A percentile compares a stretch with the other conserved stretches of the same genome.
Conservation (phyloP, 2,888 invertebrate species). For the Acleris literana region DNA sequence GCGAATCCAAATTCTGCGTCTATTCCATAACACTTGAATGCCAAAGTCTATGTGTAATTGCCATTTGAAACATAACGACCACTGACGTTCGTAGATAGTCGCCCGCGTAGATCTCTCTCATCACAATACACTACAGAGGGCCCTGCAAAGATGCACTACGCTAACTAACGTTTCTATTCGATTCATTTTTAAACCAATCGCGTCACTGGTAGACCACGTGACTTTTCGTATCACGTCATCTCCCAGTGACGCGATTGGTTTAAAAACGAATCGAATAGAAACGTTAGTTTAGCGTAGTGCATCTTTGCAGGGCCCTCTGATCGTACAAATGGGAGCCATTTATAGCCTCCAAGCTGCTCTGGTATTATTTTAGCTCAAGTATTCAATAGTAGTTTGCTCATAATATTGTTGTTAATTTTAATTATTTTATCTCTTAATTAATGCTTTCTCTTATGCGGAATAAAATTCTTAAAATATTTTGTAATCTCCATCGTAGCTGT, state of each 20-base stretch:
- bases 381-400: constrained; percentile 80
- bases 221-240: too few relatives aligned
- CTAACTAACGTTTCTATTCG: too few relatives aligned
- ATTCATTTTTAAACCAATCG: too few relatives aligned
- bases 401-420: constrained; percentile 78
- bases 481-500: constrained; percentile 69
- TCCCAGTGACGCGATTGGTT: too few relatives aligned
- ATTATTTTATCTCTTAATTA: constrained; percentile 55
- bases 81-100: constrained; percentile 63
- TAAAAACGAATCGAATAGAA: too few relatives aligned
- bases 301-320: too few relatives aligned
- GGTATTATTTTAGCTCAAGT: constrained; percentile 80
- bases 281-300: too few relatives aligned
- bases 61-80: constrained; percentile 65
- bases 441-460: constrained; percentile 61
- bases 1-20: constrained; percentile 41
- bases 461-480: constrained; percentile 68
- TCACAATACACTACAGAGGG: constrained; percentile 78
- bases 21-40: constrained; percentile 71
- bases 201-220: too few relatives aligned
- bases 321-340: constrained; percentile 81
- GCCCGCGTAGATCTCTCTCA: constrained; percentile 69
- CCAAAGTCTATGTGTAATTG: constrained; percentile 80
- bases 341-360: constrained; percentile 79
- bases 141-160: too few relatives aligned